Evolutionary conservation across 2,888 invertebrate species (phyloP).

Genomic region (Hirudinaria manillensis): DNA sequence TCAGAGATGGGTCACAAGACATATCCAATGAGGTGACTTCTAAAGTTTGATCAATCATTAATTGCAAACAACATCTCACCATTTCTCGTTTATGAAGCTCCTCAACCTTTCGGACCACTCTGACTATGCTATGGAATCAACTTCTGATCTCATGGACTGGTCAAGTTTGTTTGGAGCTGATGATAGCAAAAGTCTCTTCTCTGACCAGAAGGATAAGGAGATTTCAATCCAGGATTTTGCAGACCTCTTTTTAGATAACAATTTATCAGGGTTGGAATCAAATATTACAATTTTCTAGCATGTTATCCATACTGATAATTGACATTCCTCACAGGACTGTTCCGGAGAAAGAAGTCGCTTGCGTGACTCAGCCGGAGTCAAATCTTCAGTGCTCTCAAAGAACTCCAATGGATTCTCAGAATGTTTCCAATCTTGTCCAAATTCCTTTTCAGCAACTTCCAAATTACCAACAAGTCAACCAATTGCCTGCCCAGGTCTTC

Average conservation of each 20-base stretch:
- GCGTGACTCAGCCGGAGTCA: too few relatives aligned
- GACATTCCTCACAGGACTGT: too few relatives aligned
- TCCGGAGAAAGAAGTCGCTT: too few relatives aligned
- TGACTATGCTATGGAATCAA: slow-evolving; percentile 17
- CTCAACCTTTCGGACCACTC: slow-evolving; percentile 11
- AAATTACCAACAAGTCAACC: slow-evolving; percentile 2
- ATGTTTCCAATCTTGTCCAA: neutral
- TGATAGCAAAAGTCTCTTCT: neutral
- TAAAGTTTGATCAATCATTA: neutral
- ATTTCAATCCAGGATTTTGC: too few relatives aligned
- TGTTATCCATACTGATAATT: too few relatives aligned
- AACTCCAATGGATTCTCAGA: too few relatives aligned
- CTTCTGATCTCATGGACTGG: slow-evolving; percentile 12
- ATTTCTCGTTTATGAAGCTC: neutral
- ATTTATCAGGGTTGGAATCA: too few relatives aligned
- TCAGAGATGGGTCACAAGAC: neutral
- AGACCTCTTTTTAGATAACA: too few relatives aligned
- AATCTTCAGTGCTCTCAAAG: too few relatives aligned
- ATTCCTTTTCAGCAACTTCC: slow-evolving; percentile 10
- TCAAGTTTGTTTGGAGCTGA: slow-evolving; percentile 5
- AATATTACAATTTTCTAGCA: too few relatives aligned
- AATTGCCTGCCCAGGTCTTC: neutral
- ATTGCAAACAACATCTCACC: neutral
- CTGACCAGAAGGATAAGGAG: too few relatives aligned
- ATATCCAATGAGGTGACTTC: neutral